Conservation (phyloP, 2,113 vertebrate genomes). For the Mesocricetus auratus region DNA sequence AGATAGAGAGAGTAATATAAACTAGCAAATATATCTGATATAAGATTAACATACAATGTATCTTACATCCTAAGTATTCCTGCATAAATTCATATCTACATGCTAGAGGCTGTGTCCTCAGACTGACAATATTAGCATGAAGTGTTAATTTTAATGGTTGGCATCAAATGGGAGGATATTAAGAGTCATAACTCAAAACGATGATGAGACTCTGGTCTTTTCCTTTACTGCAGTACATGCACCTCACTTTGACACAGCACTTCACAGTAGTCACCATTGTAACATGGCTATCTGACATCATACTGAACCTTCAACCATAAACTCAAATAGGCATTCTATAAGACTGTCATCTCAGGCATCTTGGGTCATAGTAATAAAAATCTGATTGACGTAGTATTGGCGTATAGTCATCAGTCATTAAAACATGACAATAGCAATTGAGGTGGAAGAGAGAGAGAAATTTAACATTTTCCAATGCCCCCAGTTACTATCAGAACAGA, state of each 20-base stretch:
- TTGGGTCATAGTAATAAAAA: background rate
- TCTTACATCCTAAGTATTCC: background rate
- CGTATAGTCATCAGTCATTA: background rate
- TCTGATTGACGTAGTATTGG: background rate
- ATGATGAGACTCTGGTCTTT: background rate
- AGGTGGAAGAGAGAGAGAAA: background rate
- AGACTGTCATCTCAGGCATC: background rate
- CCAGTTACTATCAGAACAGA: background rate
- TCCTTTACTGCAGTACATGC: rapidly evolving
- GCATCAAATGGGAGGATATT: background rate
- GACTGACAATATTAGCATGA: background rate
- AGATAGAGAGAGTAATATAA: background rate
- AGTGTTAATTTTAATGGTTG: background rate
- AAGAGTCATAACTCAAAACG: too few relatives aligned
- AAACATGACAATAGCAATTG: background rate
- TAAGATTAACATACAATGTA: too few relatives aligned
- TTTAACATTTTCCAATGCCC: background rate
- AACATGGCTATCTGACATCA: background rate
- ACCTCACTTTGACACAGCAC: too few relatives aligned
- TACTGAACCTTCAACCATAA: background rate
- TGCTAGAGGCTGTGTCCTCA: background rate
- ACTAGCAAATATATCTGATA: too few relatives aligned
- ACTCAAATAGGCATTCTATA: background rate
- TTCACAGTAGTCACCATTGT: rapidly evolving
- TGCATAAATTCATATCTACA: background rate